Conservation (phyloP, 2,797 vertebrate species). For the Diceros bicornis region DNA sequence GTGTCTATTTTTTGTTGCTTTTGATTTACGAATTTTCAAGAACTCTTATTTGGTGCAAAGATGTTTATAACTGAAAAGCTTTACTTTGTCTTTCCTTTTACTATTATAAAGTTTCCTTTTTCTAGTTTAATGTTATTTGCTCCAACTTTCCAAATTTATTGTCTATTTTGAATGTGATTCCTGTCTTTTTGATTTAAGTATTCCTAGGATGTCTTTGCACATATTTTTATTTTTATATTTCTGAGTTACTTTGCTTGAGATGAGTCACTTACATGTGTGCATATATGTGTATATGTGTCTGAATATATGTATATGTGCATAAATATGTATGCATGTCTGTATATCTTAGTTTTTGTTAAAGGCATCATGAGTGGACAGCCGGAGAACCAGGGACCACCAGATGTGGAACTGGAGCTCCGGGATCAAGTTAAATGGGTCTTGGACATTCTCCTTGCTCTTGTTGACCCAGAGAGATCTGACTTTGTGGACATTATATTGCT, state of each 20-base stretch:
- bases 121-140: background rate
- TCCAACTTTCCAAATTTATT: background rate
- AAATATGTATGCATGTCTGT: background rate
- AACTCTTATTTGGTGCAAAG: background rate
- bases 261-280: background rate
- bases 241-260: conserved; percentile 29
- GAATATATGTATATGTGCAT: background rate
- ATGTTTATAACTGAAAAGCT: background rate
- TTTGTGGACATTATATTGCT: too few relatives aligned
- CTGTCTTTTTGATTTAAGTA: background rate
- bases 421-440: too few relatives aligned
- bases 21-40: conserved; percentile 17
- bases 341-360: background rate
- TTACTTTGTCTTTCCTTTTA: background rate
- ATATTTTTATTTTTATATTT: conserved; percentile 42
- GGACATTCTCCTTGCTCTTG: too few relatives aligned
- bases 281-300: background rate
- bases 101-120: conserved; percentile 33
- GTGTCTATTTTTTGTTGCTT: background rate
- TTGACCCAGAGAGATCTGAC: too few relatives aligned
- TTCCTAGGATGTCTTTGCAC: background rate
- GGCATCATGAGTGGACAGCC: too few relatives aligned
- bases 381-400: too few relatives aligned
- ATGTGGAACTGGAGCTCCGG: too few relatives aligned
- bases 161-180: conserved; percentile 6